Evolutionary conservation across 2,797 vertebrate genomes (phyloP).

Genomic region (Caiman crocodilus): DNA sequence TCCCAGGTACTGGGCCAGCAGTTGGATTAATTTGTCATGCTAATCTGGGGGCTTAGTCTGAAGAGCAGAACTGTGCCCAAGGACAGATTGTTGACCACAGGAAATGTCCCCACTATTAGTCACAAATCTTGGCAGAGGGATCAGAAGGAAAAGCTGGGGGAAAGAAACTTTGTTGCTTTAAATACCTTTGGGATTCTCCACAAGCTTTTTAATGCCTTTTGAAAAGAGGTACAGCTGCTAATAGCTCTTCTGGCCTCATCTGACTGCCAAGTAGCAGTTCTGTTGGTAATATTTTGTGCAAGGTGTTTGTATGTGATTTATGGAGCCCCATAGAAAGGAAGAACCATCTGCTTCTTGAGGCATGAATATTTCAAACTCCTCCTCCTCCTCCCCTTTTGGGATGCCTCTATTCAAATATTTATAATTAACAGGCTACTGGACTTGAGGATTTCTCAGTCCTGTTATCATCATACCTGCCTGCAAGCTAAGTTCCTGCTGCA

Average conservation of each 20-base stretch:
- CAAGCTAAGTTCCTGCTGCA: not conserved
- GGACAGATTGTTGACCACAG: not conserved
- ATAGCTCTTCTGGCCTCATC: conserved; percentile 36
- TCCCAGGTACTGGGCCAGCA: not conserved
- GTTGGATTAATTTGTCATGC: not conserved
- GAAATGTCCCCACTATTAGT: not conserved
- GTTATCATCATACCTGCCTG: not conserved
- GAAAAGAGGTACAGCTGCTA: conserved; percentile 41
- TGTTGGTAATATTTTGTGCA: conserved; percentile 48
- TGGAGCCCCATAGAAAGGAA: conserved; percentile 66
- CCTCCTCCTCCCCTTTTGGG: conserved; percentile 44
- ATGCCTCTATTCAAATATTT: conserved; percentile 71
- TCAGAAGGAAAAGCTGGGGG: not conserved
- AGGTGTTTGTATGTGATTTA: conserved; percentile 76
- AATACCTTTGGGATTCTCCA: conserved; percentile 42
- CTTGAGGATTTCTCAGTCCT: not conserved
- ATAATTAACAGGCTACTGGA: conserved; percentile 56
- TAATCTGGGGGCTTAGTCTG: not conserved
- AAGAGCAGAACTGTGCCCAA: not conserved
- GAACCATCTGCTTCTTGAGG: conserved; percentile 72
- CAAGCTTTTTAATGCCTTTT: conserved; percentile 24
- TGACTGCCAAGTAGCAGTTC: conserved; percentile 27
- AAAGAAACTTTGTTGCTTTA: conserved; percentile 41
- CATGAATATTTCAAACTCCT: conserved; percentile 69
- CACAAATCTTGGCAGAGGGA: not conserved